Evolutionary conservation across 2,797 vertebrate species (phyloP).

Genomic region (Strix occidentalis): DNA sequence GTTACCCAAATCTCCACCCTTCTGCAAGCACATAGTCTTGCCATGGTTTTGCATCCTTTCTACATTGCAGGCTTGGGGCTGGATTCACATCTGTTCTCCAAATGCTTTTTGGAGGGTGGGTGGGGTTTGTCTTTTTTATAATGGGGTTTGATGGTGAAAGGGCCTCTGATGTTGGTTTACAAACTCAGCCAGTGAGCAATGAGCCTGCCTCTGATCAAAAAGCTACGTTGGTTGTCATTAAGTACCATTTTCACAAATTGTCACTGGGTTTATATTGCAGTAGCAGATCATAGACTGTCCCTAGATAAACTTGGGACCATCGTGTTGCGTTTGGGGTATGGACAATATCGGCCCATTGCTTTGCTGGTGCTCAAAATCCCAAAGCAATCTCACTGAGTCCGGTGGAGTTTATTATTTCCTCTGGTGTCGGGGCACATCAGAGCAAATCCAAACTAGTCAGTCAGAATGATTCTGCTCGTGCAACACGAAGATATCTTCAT

Average conservation of each 20-base stretch:
- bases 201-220: neutral
- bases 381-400: neutral
- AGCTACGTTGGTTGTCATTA: neutral
- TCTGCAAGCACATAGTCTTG: neutral
- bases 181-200: neutral
- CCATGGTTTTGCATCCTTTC: neutral
- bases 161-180: conserved; percentile 13
- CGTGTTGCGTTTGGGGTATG: neutral
- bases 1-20: neutral
- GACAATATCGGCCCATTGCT: rapidly evolving
- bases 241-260: neutral
- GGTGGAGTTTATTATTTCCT: neutral
- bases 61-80: neutral
- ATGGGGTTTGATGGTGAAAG: neutral
- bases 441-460: neutral
- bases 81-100: conserved; percentile 40
- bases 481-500: rapidly evolving
- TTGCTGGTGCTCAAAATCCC: neutral
- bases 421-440: too few species aligned
- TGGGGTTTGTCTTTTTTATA: neutral
- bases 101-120: neutral
- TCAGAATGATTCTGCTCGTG: neutral
- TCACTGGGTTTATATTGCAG: neutral
- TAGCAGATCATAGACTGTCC: neutral
- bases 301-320: neutral